Evolutionary conservation across 2,797 vertebrate genomes (phyloP).

Genomic region (Sebastes paucispinis): DNA sequence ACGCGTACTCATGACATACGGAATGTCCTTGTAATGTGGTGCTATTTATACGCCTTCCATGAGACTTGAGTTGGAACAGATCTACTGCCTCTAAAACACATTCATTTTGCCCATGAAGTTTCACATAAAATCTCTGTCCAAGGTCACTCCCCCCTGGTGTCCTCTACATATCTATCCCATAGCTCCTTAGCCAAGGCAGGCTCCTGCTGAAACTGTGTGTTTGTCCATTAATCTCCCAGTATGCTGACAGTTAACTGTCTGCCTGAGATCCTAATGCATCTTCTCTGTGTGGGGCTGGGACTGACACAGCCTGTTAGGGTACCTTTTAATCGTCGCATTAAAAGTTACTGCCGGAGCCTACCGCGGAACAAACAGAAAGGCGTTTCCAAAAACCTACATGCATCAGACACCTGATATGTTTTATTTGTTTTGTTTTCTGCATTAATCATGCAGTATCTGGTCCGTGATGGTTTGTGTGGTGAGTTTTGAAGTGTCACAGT

Average conservation of each 20-base stretch:
- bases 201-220: constrained; percentile 40
- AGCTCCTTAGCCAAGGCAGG: constrained; percentile 3
- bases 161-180: constrained; percentile 4
- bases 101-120: not conserved
- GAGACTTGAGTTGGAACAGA: not conserved
- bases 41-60: too few species aligned
- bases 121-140: constrained; percentile 14
- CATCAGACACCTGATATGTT: not conserved
- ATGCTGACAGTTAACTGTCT: constrained; percentile 57
- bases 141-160: constrained; percentile 29
- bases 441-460: not conserved
- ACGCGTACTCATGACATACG: too few species aligned
- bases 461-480: not conserved
- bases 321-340: constrained; percentile 67
- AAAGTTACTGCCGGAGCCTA: constrained; percentile 51
- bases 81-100: not conserved
- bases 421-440: not conserved
- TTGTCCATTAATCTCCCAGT: constrained; percentile 63
- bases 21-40: too few species aligned
- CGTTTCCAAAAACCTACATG: constrained; percentile 1
- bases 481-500: not conserved
- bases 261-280: constrained; percentile 70
- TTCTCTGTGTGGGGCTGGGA: constrained; percentile 56
- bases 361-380: constrained; percentile 21
- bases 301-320: constrained; percentile 57